phyloP scores from a whole-genome alignment of 2,797 vertebrate genomes.

The Chiloscyllium punctatum region DNA sequence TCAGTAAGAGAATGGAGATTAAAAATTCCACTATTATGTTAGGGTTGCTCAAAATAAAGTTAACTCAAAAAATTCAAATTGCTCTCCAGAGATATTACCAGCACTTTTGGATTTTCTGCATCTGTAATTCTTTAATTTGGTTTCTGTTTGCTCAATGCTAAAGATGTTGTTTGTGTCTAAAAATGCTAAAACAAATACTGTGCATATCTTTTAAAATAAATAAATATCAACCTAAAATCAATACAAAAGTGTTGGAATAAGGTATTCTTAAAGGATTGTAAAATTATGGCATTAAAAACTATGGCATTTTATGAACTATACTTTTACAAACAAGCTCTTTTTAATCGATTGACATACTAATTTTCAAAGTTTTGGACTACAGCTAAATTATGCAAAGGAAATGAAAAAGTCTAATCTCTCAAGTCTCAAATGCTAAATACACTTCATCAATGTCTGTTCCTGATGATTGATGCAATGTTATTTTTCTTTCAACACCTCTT shows the following conservation, averaged over 20 bases:
- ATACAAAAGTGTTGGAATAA: not conserved
- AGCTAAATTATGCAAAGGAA: not conserved
- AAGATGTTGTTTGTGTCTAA: too few relatives aligned
- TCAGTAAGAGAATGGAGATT: not conserved
- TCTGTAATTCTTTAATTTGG: not conserved
- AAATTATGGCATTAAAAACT: not conserved
- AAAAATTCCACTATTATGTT: not conserved
- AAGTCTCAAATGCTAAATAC: conserved; percentile 48
- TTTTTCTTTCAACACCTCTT: conserved; percentile 59
- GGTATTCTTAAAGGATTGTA: not conserved
- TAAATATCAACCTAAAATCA: not conserved
- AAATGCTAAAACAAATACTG: not conserved
- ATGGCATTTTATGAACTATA: not conserved
- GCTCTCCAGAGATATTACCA: not conserved
- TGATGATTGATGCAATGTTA: conserved; percentile 74
- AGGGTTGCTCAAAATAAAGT: not conserved
- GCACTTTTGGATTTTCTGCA: not conserved
- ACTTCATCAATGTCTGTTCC: conserved; percentile 63
- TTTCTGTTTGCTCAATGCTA: not conserved
- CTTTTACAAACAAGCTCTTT: not conserved
- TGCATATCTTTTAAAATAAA: not conserved
- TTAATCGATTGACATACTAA: not conserved
- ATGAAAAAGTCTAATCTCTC: conserved; percentile 45
- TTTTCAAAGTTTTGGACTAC: conserved; percentile 28
- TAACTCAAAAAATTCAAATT: not conserved